Conservation (phyloP, 2,797 vertebrate genomes). For the Myoxocephalus aenaeus region DNA sequence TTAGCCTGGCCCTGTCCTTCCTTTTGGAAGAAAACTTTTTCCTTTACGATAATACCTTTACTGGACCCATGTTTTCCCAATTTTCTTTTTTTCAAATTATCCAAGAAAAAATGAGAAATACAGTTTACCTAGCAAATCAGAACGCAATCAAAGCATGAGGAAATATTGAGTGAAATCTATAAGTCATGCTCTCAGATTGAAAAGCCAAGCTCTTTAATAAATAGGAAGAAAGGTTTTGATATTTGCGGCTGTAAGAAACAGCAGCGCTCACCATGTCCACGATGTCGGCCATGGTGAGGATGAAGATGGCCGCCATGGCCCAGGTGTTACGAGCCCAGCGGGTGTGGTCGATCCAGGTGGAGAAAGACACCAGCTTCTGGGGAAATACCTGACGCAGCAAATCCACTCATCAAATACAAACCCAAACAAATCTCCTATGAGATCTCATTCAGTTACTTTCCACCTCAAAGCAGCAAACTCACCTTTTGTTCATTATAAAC, state of each 20-base stretch:
- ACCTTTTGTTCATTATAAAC: neutral
- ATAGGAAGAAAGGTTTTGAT: neutral
- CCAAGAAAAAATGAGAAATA: neutral
- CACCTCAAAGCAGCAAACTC: neutral
- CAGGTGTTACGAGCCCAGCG: constrained; percentile 97
- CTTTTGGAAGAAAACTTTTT: too few species aligned
- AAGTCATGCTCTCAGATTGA: neutral
- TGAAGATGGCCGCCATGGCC: constrained; percentile 96
- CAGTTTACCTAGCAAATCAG: neutral
- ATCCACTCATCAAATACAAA: neutral
- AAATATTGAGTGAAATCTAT: too few species aligned
- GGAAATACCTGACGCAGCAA: constrained; percentile 87
- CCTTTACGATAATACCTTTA: too few species aligned
- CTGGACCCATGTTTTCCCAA: too few species aligned
- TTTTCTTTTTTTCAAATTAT: neutral
- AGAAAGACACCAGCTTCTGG: constrained; percentile 94
- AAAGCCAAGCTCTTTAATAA: neutral
- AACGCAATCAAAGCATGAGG: too few species aligned
- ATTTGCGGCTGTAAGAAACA: neutral
- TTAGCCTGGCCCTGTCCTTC: too few species aligned
- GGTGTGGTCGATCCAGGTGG: constrained; percentile 96
- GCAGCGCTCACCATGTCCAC: constrained; percentile 91
- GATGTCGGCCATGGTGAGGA: constrained; percentile 91
- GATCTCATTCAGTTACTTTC: neutral
- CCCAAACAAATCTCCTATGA: neutral